Conservation (phyloP, 2,113 vertebrate genomes). For the Capreolus pygargus region DNA sequence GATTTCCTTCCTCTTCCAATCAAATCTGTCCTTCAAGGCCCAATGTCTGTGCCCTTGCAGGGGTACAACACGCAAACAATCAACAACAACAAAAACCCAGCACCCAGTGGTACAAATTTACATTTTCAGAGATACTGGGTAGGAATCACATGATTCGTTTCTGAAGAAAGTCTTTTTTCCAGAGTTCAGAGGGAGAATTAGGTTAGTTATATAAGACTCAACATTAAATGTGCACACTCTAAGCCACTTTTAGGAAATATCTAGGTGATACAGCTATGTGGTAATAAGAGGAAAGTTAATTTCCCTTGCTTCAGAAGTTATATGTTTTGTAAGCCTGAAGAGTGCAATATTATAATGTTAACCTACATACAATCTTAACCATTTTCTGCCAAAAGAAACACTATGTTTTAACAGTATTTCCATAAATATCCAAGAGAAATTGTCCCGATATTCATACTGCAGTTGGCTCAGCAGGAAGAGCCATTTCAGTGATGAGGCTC, state of each 20-base stretch:
- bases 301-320: conserved; percentile 50
- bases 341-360: conserved; percentile 41
- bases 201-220: conserved; percentile 51
- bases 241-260: neutral
- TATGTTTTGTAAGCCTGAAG: conserved; percentile 55
- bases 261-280: neutral
- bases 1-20: neutral
- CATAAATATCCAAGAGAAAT: conserved; percentile 59
- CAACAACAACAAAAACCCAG: neutral
- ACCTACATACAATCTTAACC: conserved; percentile 50
- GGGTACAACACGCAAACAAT: neutral
- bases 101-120: neutral
- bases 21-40: neutral
- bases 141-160: neutral
- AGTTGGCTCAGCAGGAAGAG: conserved; percentile 45
- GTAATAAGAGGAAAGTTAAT: conserved; percentile 63
- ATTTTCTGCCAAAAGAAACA: conserved; percentile 43
- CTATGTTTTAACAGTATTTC: conserved; percentile 39
- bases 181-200: conserved; percentile 24
- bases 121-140: neutral
- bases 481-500: conserved; percentile 17
- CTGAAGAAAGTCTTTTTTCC: neutral
- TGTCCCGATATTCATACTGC: conserved; percentile 19
- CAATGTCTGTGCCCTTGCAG: neutral
- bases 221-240: neutral